Base-by-base conservation (phyloP, 2,113 vertebrate species). In the Pampusana beccarii region DNA sequence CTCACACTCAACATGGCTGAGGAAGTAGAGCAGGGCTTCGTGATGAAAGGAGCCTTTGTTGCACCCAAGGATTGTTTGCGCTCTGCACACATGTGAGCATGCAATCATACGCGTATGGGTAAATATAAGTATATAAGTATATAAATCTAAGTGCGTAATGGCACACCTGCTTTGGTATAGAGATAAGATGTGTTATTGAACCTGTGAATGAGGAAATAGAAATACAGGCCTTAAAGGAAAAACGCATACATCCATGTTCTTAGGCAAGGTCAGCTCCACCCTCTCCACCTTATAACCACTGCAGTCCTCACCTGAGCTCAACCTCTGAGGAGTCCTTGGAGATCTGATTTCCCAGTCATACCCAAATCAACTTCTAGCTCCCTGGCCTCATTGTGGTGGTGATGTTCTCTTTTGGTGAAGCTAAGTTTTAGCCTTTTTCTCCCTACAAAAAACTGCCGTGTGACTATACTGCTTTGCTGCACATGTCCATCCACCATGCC, bases 71-170 rank as follows among this genome's bases (percentile, higher is more conserved):
- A 50, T 84, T 5, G 1, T 71, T 87, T 48, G 19, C 13, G 24
- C 9, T 42, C 14, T 40, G 24, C 34, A 17, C 10, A 33, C 18
- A 67, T 3, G 3, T 6, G 31, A 58, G 33, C 0, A 1, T 51
- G 34, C 70, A 60, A 10, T 31, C 11, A 6, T 24, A 20, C 28
- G 6, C n/a, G 16, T 60, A 51, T 31, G 7, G 5, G 38, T 81
- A 95, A 87, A 67, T 50, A 61, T 0, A 62, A 33, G n/a, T 25
- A 67, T 50, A 61, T 0, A 62, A 33, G n/a, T 25, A 38, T 42
- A 31, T 1, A 74, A 28, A 69, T 34, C 12, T 17, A 67, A 82
- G 17, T 18, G 34, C 1, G 2, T 62, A 80, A 51, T 0, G 0
- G 7, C 53, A 75, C 42, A 48, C 15, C 33, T 88, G 11, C 21